These are phyloP conservation scores for Ostrea denselamellosa DNA, from an alignment of 1,140 invertebrate species.

Conservation along the genomic window DNA sequence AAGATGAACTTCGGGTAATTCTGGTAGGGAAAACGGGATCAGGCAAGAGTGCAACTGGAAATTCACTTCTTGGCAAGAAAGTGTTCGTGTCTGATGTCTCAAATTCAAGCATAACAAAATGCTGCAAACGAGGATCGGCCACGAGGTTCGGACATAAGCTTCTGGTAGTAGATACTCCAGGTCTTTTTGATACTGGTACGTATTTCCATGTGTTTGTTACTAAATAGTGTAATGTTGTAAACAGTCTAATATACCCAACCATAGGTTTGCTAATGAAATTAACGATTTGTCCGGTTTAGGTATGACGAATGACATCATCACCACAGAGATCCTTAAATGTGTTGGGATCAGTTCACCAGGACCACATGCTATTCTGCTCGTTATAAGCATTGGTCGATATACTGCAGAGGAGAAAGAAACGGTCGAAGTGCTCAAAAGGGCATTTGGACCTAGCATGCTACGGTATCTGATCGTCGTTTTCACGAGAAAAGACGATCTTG, in stretches of 20 bases:
- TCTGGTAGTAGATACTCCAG: conserved; percentile 34
- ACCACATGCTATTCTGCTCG: conserved; percentile 57
- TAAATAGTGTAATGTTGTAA: too few species aligned
- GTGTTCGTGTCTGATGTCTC: conserved; percentile 26
- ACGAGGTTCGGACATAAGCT: not conserved
- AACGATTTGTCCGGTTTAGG: not conserved
- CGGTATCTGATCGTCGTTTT: conserved; percentile 50
- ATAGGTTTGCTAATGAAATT: not conserved
- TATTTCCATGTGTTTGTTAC: not conserved
- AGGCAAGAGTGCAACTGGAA: conserved; percentile 43
- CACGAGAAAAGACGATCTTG: conserved; percentile 47
- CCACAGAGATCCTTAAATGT: conserved; percentile 54
- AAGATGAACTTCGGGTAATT: not conserved
- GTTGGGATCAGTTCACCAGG: conserved; percentile 56
- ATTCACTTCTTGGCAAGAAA: conserved; percentile 15
- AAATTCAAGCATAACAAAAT: not conserved
- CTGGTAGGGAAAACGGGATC: conserved; percentile 37
- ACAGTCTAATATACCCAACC: too few species aligned
- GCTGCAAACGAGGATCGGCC: not conserved
- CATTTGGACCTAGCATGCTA: conserved; percentile 43
- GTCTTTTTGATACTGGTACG: conserved; percentile 32
- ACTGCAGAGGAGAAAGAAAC: conserved; percentile 50
- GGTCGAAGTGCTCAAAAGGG: conserved; percentile 14
- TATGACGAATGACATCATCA: conserved; percentile 32
- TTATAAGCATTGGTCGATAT: conserved; percentile 48